Evolutionary conservation across 1,140 invertebrate species (phyloP), one percentile per base, ranked within the genome.

Genomic region (Drosophila littoralis): DNA sequence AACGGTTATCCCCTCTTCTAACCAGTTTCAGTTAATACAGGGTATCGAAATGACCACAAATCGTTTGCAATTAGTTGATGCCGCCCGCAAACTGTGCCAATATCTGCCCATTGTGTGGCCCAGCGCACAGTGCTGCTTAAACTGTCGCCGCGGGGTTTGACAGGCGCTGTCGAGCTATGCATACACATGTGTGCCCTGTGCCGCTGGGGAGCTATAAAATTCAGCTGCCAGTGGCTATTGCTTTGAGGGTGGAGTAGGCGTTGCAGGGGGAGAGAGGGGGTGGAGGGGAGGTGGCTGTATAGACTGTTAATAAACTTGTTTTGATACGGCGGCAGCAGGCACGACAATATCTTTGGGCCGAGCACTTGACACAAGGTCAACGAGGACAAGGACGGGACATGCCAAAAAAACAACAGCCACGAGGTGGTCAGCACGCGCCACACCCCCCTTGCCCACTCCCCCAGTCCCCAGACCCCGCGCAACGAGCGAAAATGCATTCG

Each of bases 261-360:
- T 8, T 10, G 38, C 38, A 48, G 9, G 17, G 46, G 22, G 46
- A 17, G 7, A 12, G 17, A 17, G 7, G 13, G 17, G 7, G 28
- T 8, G 51, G 7, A 36, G 7, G 13, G 15, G 12, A 13, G 32
- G 55, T 28, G 40, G 13, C 6, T 13, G 33, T 52, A 33, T 43
- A 45, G 61, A 55, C 76, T 75, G 71, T 86, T 79, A 86, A 88
- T 88, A 79, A 88, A 86, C 83, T 83, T 88, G 79, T 86, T 86
- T 86, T 86, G 81, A 85, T 69, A 72, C 65, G 75, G 43, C 36
- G 22, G 22, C 52, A 48, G 50, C 33, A 8, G 6, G 10, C 17
- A n/a, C 68, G 50, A 50, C 43, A 12, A 60, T 55, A 75, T 70
- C 66, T 70, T 50, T 17, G 60, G 71, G 33, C 32, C 59, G 55